Evolutionary conservation across 2,888 invertebrate genomes (phyloP).

Genomic region (Dolichopus griseipennis): DNA sequence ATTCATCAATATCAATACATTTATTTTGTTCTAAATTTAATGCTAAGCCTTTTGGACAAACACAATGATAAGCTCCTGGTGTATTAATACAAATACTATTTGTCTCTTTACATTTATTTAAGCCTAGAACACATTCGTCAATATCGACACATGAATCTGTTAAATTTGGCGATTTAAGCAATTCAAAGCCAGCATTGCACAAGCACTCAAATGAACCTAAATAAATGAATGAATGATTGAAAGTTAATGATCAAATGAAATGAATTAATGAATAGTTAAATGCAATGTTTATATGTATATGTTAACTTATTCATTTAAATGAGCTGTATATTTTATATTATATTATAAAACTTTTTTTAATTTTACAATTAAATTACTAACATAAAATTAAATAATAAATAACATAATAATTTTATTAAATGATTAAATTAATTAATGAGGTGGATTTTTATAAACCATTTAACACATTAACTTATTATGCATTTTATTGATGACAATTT

Average conservation of each 20-base stretch:
- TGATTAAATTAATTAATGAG: too few relatives aligned
- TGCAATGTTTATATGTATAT: too few relatives aligned
- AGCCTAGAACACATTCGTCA: conserved; percentile 47
- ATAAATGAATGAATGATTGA: background rate
- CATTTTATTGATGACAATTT: too few relatives aligned
- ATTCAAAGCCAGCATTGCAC: conserved; percentile 44
- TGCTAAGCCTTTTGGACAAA: conserved; percentile 44
- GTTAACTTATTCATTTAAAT: too few relatives aligned
- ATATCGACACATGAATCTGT: conserved; percentile 34
- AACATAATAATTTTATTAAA: too few relatives aligned
- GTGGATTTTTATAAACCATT: too few relatives aligned
- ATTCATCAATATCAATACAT: conserved; percentile 48
- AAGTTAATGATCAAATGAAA: background rate
- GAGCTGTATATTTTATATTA: too few relatives aligned
- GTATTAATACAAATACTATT: conserved; percentile 36
- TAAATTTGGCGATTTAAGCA: conserved; percentile 20
- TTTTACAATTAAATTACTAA: too few relatives aligned
- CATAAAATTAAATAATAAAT: too few relatives aligned
- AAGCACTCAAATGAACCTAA: conserved; percentile 46
- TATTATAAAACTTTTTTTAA: too few relatives aligned
- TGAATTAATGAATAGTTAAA: background rate
- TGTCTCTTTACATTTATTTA: conserved; percentile 31
- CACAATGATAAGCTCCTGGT: conserved; percentile 43
- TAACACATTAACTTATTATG: too few relatives aligned
- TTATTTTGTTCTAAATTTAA: conserved; percentile 31